A percentile compares a stretch with the other conserved stretches of the same genome.
phyloP scores from a whole-genome alignment of 2,113 vertebrate species.

The Alouatta palliata region DNA sequence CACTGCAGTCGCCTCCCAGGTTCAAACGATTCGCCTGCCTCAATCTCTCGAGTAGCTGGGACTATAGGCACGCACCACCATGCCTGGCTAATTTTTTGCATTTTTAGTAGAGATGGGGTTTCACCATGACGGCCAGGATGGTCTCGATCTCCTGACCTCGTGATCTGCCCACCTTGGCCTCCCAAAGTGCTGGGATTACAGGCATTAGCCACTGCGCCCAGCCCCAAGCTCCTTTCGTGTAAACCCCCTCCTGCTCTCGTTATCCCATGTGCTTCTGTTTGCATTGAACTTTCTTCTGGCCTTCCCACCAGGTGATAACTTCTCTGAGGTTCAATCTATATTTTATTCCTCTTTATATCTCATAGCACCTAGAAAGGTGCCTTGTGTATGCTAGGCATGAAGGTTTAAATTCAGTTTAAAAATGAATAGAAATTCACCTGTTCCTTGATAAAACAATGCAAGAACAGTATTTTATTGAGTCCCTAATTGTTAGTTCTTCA shows the following conservation, averaged over 20 bases:
- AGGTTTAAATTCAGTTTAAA: conserved; percentile 2
- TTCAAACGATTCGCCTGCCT: too few species aligned
- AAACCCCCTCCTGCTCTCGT: neutral
- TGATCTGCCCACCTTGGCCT: too few species aligned
- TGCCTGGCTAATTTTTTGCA: too few species aligned
- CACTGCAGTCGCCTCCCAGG: too few species aligned
- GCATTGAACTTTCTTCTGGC: neutral
- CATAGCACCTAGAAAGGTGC: neutral
- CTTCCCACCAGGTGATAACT: neutral
- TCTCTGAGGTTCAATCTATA: neutral
- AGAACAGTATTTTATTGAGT: neutral
- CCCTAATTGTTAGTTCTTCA: neutral
- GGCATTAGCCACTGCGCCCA: too few species aligned
- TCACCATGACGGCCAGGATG: too few species aligned
- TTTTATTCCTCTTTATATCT: neutral
- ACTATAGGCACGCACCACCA: too few species aligned
- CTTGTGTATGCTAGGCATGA: neutral
- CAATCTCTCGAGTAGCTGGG: too few species aligned
- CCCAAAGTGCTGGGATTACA: too few species aligned
- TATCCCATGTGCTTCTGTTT: neutral
- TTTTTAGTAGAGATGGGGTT: too few species aligned
- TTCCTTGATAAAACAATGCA: neutral
- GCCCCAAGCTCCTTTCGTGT: neutral
- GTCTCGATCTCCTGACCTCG: too few species aligned
- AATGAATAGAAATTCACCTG: neutral